Percentiles rank a stretch among this genome's conserved stretches.
Evolutionary conservation across 2,113 vertebrate species (phyloP).

Genomic region (Scomber scombrus): DNA sequence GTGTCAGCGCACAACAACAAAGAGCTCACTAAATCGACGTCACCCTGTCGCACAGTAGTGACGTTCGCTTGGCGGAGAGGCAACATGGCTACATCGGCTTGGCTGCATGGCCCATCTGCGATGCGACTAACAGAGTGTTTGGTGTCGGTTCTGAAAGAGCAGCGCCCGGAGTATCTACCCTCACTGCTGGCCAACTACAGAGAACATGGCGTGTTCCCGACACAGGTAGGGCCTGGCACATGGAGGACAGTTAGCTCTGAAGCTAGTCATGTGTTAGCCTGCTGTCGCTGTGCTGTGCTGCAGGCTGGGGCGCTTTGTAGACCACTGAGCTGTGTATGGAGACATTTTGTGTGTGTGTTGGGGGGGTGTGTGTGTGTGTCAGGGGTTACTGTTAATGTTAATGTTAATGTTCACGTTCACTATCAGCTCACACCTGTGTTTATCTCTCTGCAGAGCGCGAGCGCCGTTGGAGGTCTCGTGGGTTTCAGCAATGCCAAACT

Average conservation of each 20-base stretch:
- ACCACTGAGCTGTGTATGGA: constrained; percentile 1
- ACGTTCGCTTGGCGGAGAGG: constrained; percentile 46
- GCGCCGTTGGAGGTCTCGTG: constrained; percentile 84
- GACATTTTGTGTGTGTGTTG: no score
- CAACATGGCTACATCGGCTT: constrained; percentile 84
- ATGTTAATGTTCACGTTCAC: background rate
- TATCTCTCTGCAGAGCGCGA: constrained; percentile 77
- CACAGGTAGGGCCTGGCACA: constrained; percentile 73
- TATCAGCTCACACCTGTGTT: background rate
- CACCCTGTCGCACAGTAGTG: constrained; percentile 39
- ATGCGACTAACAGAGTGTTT: constrained; percentile 83
- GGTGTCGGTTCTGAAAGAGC: constrained; percentile 82
- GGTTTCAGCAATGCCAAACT: constrained; percentile 87
- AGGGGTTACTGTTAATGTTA: background rate
- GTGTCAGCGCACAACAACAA: constrained; percentile 6
- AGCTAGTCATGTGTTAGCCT: constrained; percentile 17
- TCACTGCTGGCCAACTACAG: constrained; percentile 80
- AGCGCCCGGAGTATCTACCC: constrained; percentile 81
- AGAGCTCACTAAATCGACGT: background rate
- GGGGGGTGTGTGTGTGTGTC: background rate
- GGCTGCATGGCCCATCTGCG: constrained; percentile 82
- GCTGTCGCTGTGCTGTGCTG: background rate
- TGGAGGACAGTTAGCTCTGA: background rate
- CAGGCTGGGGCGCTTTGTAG: constrained; percentile 37
- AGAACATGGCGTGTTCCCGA: constrained; percentile 82